Percentiles rank a stretch among this genome's conserved stretches.
Conservation (phyloP, 2,888 invertebrate genomes). For the Nomada fabriciana region DNA sequence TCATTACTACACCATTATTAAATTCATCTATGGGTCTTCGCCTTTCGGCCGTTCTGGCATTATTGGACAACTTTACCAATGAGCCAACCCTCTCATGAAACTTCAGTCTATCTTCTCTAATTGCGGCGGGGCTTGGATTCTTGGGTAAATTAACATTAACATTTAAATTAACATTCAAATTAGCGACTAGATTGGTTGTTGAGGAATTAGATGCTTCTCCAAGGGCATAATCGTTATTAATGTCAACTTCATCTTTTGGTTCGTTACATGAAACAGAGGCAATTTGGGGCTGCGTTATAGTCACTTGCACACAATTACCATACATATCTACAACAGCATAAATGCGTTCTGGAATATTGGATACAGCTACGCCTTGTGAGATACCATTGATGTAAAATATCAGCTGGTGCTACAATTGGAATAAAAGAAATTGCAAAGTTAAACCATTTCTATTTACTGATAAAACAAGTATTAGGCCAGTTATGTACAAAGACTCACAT, state of each 20-base stretch:
- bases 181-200: slow-evolving; percentile 82
- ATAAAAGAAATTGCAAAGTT: slow-evolving; percentile 4
- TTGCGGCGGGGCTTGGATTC: slow-evolving; percentile 79
- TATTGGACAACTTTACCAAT: slow-evolving; percentile 93
- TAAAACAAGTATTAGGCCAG: rapidly evolving
- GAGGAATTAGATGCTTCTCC: slow-evolving; percentile 80
- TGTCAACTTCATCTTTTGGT: slow-evolving; percentile 76
- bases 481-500: slow-evolving; percentile 84
- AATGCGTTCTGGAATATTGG: slow-evolving; percentile 90
- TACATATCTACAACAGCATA: slow-evolving; percentile 93
- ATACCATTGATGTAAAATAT: slow-evolving; percentile 95
- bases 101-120: slow-evolving; percentile 88
- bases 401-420: slow-evolving; percentile 89
- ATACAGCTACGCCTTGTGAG: slow-evolving; percentile 94
- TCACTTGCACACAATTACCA: slow-evolving; percentile 93
- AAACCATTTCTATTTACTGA: background rate
- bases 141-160: slow-evolving; percentile 82
- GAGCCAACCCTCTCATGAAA: slow-evolving; percentile 96
- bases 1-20: slow-evolving; percentile 98
- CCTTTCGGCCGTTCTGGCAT: slow-evolving; percentile 94
- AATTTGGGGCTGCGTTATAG: slow-evolving; percentile 85
- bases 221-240: slow-evolving; percentile 79
- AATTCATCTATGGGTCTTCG: slow-evolving; percentile 96
- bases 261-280: slow-evolving; percentile 57
- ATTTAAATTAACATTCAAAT: slow-evolving; percentile 83